Evolutionary conservation across 2,113 vertebrate species (phyloP).

Genomic region (Puntigrus tetrazona): DNA sequence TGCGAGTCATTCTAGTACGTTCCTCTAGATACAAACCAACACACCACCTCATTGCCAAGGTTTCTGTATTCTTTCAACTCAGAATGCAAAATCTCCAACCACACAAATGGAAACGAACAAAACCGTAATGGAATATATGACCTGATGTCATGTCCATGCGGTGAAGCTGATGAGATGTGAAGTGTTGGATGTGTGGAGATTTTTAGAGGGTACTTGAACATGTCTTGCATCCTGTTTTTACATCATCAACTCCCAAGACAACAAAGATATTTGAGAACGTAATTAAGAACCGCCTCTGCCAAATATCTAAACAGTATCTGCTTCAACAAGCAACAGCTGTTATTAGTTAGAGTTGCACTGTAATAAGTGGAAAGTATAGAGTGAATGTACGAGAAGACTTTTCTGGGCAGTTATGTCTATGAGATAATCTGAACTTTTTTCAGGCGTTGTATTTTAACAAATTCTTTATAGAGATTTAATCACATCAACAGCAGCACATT

Average conservation of each 20-base stretch:
- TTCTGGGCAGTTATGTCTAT: not conserved
- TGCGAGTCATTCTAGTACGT: not conserved
- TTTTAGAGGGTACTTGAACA: slow-evolving; percentile 3
- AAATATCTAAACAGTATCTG: slow-evolving; percentile 4
- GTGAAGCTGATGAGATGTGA: slow-evolving; percentile 9
- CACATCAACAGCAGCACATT: too few species aligned
- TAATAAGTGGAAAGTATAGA: not conserved
- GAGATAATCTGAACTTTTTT: not conserved
- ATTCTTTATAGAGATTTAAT: too few species aligned
- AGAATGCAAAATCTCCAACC: not conserved
- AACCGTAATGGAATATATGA: not conserved
- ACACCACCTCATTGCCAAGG: not conserved
- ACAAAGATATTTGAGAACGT: not conserved
- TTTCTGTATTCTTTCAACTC: not conserved
- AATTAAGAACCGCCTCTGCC: not conserved
- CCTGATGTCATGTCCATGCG: not conserved
- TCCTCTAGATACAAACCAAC: slow-evolving; percentile 8
- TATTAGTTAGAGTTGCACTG: slow-evolving; percentile 1
- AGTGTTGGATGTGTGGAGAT: not conserved
- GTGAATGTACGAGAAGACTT: not conserved
- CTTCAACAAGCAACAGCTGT: slow-evolving; percentile 19
- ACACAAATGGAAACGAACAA: not conserved
- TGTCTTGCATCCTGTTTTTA: slow-evolving; percentile 1
- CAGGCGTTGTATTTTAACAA: too few species aligned
- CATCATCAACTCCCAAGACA: slow-evolving; percentile 8